Conservation (phyloP, 2,888 invertebrate genomes). For the Cosmorhoe ocellata region DNA sequence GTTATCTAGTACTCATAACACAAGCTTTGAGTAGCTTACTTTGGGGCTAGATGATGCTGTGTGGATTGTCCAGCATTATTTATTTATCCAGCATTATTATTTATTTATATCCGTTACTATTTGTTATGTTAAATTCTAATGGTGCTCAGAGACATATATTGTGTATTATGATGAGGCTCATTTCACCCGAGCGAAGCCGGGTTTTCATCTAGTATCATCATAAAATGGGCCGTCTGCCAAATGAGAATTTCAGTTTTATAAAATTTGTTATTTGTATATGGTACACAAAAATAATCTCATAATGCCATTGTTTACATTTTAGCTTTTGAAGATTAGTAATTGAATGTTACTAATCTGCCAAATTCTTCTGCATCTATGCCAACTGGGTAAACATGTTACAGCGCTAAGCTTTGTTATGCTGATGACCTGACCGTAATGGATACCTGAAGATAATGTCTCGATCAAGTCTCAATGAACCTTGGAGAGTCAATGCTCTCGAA, state of each 20-base stretch:
- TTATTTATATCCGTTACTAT: no score
- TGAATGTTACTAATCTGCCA: constrained; percentile 15
- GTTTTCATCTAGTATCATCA: no score
- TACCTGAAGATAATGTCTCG: constrained; percentile 13
- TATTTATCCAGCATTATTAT: no score
- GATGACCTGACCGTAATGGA: constrained; percentile 26
- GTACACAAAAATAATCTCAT: constrained; percentile 8
- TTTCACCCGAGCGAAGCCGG: no score
- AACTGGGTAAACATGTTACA: constrained; percentile 24
- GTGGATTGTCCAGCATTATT: no score
- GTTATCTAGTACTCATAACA: no score
- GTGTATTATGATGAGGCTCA: no score
- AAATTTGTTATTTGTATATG: not conserved
- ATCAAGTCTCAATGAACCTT: constrained; percentile 21
- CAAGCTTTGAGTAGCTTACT: no score
- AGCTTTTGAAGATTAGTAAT: constrained; percentile 8
- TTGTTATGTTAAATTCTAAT: no score
- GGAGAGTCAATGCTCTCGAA: constrained; percentile 14
- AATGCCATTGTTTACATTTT: constrained; percentile 28
- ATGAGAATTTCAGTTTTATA: constrained; percentile 4
- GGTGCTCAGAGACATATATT: no score
- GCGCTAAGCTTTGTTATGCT: constrained; percentile 10
- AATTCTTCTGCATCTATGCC: constrained; percentile 17
- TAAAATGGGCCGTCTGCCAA: constrained; percentile 13
- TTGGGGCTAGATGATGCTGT: no score